Evolutionary conservation across 2,888 invertebrate species (phyloP).

Genomic region (Xiphydria camelus): DNA sequence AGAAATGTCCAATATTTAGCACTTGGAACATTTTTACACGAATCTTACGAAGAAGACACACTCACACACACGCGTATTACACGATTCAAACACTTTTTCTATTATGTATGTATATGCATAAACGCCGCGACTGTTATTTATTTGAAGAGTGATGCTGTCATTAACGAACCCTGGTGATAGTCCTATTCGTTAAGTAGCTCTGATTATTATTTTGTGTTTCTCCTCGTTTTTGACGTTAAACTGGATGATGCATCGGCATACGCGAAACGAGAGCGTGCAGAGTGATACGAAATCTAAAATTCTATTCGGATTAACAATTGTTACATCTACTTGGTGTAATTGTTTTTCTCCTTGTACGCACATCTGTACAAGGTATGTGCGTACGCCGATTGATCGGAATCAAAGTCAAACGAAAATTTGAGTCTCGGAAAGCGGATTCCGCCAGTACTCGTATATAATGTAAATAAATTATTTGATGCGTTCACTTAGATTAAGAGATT

Average conservation of each 20-base stretch:
- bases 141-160: constrained; percentile 14
- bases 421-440: constrained; percentile 8
- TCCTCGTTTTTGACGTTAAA: not conserved
- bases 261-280: constrained; percentile 2
- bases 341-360: too few species aligned
- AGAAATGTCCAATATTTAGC: constrained; percentile 11
- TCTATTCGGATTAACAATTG: too few species aligned
- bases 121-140: constrained; percentile 18
- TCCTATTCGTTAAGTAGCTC: constrained; percentile 1
- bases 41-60: too few species aligned
- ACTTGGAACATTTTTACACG: too few species aligned
- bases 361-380: too few species aligned
- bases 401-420: too few species aligned
- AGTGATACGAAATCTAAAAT: constrained; percentile 20
- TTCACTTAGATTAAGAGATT: not conserved
- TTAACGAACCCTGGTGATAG: constrained; percentile 3
- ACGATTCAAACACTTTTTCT: constrained; percentile 6
- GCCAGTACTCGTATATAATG: constrained; percentile 11
- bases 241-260: too few species aligned
- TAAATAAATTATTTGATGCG: constrained; percentile 8
- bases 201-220: not conserved
- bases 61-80: not conserved
- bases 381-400: too few species aligned
- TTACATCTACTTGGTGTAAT: too few species aligned
- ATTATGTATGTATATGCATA: constrained; percentile 13